Conservation (phyloP, 2,888 invertebrate genomes). For the Augochlorella aurata region DNA sequence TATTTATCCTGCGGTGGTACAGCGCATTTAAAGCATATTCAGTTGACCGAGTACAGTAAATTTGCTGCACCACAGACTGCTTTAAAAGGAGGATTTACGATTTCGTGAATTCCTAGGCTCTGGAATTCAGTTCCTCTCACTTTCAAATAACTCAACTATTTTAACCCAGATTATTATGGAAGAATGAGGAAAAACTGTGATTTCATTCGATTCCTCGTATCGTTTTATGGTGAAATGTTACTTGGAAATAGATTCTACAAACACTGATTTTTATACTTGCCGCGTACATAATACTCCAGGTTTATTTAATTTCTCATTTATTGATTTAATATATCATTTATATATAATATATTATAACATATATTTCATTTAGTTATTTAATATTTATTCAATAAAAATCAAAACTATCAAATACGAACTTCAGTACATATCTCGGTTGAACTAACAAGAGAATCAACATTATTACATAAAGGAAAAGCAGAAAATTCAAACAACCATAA, state of each 20-base stretch:
- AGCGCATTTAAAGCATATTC: background rate
- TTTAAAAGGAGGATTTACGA: constrained; percentile 20
- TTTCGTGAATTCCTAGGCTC: constrained; percentile 7
- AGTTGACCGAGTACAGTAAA: background rate
- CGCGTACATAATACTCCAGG: background rate
- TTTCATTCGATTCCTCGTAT: background rate
- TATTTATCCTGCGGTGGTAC: too few relatives aligned
- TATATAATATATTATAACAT: too few relatives aligned
- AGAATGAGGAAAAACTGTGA: background rate
- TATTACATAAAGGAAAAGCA: background rate
- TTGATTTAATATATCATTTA: too few relatives aligned
- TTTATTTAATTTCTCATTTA: too few relatives aligned
- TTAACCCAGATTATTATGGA: constrained; percentile 4
- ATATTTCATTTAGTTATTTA: too few relatives aligned
- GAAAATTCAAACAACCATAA: background rate
- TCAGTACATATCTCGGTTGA: too few relatives aligned
- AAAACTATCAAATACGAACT: too few relatives aligned
- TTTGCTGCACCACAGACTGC: background rate
- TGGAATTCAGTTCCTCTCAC: constrained; percentile 21
- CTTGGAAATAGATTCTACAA: background rate
- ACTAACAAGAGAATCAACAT: too few relatives aligned
- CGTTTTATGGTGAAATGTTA: background rate
- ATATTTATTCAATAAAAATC: too few relatives aligned
- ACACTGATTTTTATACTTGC: background rate
- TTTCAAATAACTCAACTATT: constrained; percentile 25